Conservation (phyloP, 2,888 invertebrate genomes). For the Brachyopa scutellaris region DNA sequence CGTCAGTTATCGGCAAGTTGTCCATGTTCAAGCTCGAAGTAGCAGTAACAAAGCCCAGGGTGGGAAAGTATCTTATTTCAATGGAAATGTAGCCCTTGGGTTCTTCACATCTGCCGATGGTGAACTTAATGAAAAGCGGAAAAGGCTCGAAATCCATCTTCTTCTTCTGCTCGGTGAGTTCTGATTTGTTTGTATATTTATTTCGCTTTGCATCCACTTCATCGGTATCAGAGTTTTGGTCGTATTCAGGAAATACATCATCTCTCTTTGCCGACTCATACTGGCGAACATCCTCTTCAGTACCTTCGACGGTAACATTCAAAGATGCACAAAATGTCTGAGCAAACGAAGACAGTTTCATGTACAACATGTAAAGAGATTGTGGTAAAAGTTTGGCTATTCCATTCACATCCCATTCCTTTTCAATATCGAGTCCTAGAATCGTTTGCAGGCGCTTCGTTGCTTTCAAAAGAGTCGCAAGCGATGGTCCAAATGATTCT, state of each 20-base stretch:
- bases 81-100: constrained; percentile 73
- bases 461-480: constrained; percentile 87
- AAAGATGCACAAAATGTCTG: constrained; percentile 86
- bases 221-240: constrained; percentile 88
- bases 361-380: constrained; percentile 93
- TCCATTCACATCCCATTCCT: constrained; percentile 89
- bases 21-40: constrained; percentile 70
- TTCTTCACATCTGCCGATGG: constrained; percentile 60
- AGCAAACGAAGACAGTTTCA: constrained; percentile 87
- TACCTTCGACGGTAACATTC: constrained; percentile 84
- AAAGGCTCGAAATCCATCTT: constrained; percentile 75
- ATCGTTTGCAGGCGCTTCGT: constrained; percentile 95
- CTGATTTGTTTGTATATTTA: constrained; percentile 65
- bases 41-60: constrained; percentile 75
- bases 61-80: constrained; percentile 75
- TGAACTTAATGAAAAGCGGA: constrained; percentile 75
- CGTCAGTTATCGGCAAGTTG: constrained; percentile 71
- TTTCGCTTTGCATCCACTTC: constrained; percentile 79
- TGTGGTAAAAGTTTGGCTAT: constrained; percentile 89
- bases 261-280: constrained; percentile 80
- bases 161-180: constrained; percentile 58
- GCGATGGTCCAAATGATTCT: constrained; percentile 91
- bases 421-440: constrained; percentile 90
- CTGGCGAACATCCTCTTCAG: constrained; percentile 87
- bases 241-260: constrained; percentile 79